Base-by-base conservation (phyloP, 2,113 vertebrate genomes). In the Nasalis larvatus region DNA sequence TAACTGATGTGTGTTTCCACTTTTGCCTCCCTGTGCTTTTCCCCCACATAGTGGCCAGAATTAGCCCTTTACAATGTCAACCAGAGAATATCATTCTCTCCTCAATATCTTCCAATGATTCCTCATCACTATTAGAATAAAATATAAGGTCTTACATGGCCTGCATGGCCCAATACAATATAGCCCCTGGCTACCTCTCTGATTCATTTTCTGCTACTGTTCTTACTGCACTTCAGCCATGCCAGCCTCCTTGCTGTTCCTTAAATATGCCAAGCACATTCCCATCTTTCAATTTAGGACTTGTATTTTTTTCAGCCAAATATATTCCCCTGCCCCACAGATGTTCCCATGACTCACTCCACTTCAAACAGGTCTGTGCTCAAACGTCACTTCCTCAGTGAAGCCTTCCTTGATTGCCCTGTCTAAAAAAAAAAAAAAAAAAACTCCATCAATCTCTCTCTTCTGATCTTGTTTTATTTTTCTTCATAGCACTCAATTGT, bases 121-220 rank as follows among this genome's bases (percentile, higher is more conserved):
- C 74, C 27, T 92, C 56, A 86, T 95, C 68, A 82, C 45, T 92
- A 68, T 92, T 85, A 30, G 73, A 86, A 89, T 94, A 94, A 94
- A 94, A 89, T 73, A 49, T 42, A 89, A 94, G 23, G 52, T 47
- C 45, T 83, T 83, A 66, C 37, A n/a, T 87, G 60, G 52, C 23
- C 74, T 86, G 42, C 21, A 60, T 92, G 85, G 42, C 7, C 80
- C 42, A 35, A 56, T 37, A 47, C 71, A 37, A 47, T 88, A 69
- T 80, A 74, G 69, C 77, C 68, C 45, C 88, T 86, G 66, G 77
- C 30, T 89, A 92, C 88, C 32, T 91, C 91, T 95, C 89, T 94
- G 66, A 92, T 85, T 92, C 58, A 69, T 37, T 76, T 93, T 89
- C 56, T 81, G 21, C 27, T 37, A 6, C 71, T 74, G 17, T 85